Conservation (phyloP, 2,797 vertebrate genomes). For the Poeciliopsis presidionis region DNA sequence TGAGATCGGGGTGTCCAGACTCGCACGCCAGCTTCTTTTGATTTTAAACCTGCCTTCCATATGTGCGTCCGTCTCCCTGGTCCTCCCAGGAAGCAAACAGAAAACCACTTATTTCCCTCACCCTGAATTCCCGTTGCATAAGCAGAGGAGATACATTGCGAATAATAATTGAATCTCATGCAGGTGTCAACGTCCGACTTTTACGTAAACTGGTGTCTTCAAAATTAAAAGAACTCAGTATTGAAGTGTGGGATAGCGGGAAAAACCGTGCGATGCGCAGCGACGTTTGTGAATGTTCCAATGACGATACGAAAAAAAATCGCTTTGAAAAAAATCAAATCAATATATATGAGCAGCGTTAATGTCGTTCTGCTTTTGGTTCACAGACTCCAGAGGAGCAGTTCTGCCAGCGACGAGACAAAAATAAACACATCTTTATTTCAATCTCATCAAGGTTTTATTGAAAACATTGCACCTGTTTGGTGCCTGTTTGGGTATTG, state of each 20-base stretch:
- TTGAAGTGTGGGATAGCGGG: not conserved
- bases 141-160: not conserved
- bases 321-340: no score
- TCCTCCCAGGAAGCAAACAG: not conserved
- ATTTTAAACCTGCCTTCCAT: not conserved
- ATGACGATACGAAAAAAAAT: no score
- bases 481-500: not conserved
- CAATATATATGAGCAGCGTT: no score
- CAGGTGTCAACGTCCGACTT: not conserved
- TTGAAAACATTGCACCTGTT: not conserved
- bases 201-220: not conserved
- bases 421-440: no score
- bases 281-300: not conserved
- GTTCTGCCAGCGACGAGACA: no score
- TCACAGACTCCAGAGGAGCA: no score
- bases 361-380: no score
- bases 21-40: conserved; percentile 46
- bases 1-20: conserved; percentile 74
- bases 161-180: not conserved
- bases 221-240: not conserved
- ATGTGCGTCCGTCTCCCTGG: not conserved
- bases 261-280: not conserved
- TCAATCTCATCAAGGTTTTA: no score
- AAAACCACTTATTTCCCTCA: not conserved
- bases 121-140: not conserved